Conservation (phyloP, 2,888 invertebrate genomes). For the Cephalotes varians region DNA sequence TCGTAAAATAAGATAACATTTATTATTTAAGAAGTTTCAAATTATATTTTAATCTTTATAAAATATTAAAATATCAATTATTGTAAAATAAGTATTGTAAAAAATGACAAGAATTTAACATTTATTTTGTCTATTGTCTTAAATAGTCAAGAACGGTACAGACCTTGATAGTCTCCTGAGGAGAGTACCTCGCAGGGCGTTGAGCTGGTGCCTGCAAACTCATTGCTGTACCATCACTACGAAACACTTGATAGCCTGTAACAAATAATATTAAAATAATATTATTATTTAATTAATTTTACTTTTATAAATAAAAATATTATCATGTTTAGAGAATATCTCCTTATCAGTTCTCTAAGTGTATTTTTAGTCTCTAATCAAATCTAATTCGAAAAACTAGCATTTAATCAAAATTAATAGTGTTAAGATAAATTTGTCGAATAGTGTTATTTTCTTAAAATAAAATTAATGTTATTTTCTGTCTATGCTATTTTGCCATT, state of each 20-base stretch:
- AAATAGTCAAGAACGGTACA: conserved; percentile 9
- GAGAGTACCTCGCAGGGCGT: conserved; percentile 81
- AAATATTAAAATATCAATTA: not conserved
- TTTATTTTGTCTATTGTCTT: not conserved
- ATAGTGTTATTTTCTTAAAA: not conserved
- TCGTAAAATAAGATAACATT: not conserved
- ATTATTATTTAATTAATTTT: not conserved
- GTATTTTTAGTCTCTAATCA: not conserved
- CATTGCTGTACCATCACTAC: conserved; percentile 81
- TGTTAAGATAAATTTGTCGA: not conserved
- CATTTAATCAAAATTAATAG: not conserved
- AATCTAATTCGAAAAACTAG: not conserved
- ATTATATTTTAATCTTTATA: not conserved
- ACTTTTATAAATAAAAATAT: not conserved
- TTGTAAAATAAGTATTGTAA: not conserved
- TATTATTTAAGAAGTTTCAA: not conserved
- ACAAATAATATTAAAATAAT: conserved; percentile 40
- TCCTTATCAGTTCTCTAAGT: not conserved
- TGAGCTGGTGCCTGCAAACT: conserved; percentile 80
- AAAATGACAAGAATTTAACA: not conserved
- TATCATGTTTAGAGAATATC: not conserved
- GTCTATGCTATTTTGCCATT: not conserved
- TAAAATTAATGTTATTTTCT: not conserved
- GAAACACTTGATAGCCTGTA: conserved; percentile 72
- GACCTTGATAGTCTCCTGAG: conserved; percentile 82